phyloP scores from a whole-genome alignment of 2,888 invertebrate species.

The Dryobotodes eremita region DNA sequence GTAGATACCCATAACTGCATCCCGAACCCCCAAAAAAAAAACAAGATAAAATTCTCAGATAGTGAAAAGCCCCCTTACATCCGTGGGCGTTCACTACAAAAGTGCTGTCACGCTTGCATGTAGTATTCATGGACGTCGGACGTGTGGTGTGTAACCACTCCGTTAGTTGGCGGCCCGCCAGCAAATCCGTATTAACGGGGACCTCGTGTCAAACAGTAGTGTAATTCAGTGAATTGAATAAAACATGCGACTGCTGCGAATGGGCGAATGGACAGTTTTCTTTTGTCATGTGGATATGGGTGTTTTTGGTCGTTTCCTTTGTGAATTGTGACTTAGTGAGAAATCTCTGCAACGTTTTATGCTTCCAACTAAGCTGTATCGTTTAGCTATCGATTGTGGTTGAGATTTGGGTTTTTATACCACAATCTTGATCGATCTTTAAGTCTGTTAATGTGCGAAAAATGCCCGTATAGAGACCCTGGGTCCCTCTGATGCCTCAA shows the following conservation, averaged over 20 bases:
- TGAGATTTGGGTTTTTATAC: background rate
- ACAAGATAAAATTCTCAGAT: conserved; percentile 56
- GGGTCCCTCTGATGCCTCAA: no score
- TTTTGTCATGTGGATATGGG: conserved; percentile 23
- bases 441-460: background rate
- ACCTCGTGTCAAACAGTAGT: conserved; percentile 73
- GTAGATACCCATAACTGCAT: background rate
- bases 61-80: conserved; percentile 48
- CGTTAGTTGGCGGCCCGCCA: conserved; percentile 83
- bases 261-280: conserved; percentile 29
- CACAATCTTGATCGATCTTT: background rate
- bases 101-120: conserved; percentile 62
- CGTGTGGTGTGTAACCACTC: conserved; percentile 66
- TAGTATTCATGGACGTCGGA: conserved; percentile 64
- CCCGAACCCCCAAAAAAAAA: conserved; percentile 25
- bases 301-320: conserved; percentile 4
- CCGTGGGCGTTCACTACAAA: conserved; percentile 59
- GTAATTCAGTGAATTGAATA: conserved; percentile 58
- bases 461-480: no score
- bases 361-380: background rate
- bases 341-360: background rate
- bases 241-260: conserved; percentile 35
- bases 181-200: conserved; percentile 76
- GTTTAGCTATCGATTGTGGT: background rate
- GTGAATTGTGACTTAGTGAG: background rate